phyloP scores from a whole-genome alignment of 2,888 invertebrate species.

The Agrochola macilenta region DNA sequence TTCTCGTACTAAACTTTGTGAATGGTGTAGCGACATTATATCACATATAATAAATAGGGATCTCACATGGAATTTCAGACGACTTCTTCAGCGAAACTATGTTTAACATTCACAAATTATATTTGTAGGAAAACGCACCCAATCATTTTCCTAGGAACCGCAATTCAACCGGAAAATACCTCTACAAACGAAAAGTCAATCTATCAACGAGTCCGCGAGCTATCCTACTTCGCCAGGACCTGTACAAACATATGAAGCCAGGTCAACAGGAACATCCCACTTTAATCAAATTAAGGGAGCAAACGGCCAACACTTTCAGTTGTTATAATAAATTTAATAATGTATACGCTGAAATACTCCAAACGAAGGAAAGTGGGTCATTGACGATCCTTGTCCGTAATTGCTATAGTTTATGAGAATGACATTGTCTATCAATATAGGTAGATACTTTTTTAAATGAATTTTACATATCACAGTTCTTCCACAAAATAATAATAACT shows the following conservation, averaged over 20 bases:
- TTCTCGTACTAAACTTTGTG: neutral
- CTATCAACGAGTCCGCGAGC: constrained; percentile 18
- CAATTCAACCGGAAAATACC: constrained; percentile 2
- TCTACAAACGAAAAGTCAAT: constrained; percentile 31
- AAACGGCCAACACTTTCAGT: constrained; percentile 61
- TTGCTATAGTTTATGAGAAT: constrained; percentile 20
- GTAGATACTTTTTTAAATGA: neutral
- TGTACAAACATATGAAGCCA: constrained; percentile 53
- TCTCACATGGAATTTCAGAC: neutral
- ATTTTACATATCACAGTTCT: neutral
- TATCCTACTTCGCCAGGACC: constrained; percentile 23
- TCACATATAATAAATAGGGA: neutral
- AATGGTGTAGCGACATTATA: neutral
- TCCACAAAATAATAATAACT: too few relatives aligned
- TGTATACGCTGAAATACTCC: constrained; percentile 56
- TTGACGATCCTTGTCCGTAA: constrained; percentile 41
- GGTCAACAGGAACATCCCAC: constrained; percentile 54
- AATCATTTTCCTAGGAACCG: constrained; percentile 2
- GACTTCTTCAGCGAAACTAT: constrained; percentile 10
- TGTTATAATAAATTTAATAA: constrained; percentile 66
- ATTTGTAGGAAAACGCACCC: constrained; percentile 12
- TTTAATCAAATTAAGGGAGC: constrained; percentile 67
- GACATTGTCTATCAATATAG: neutral
- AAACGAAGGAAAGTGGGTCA: constrained; percentile 56
- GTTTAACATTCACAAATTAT: constrained; percentile 2